phyloP scores from a whole-genome alignment of 2,888 invertebrate species.

The Philereme vetulata region DNA sequence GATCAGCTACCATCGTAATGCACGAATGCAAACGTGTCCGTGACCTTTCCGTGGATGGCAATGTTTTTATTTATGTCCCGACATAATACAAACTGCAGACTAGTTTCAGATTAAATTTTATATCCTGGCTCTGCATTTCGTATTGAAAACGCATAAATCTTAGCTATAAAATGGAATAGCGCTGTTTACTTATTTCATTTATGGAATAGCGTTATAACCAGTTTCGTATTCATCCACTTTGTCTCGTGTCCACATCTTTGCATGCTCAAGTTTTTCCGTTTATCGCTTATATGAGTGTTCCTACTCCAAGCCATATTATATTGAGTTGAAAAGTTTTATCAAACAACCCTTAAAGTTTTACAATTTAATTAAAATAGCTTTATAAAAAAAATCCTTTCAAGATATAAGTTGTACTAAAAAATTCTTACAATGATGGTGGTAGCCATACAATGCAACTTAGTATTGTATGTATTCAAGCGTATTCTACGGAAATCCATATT shows the following conservation, averaged over 20 bases:
- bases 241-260: conserved; percentile 30
- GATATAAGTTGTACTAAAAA: conserved; percentile 15
- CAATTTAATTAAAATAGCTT: neutral
- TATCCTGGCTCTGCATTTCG: conserved; percentile 37
- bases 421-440: conserved; percentile 26
- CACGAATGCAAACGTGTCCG: conserved; percentile 41
- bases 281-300: conserved; percentile 23
- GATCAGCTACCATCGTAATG: conserved; percentile 34
- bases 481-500: conserved; percentile 41
- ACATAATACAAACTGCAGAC: conserved; percentile 34
- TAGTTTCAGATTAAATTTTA: conserved; percentile 41
- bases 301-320: neutral
- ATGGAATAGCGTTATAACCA: conserved; percentile 33
- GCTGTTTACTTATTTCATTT: conserved; percentile 45
- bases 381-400: neutral
- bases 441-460: conserved; percentile 23
- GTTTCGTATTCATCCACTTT: conserved; percentile 46
- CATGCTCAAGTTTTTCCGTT: conserved; percentile 37
- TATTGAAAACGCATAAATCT: conserved; percentile 42
- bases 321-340: neutral
- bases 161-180: conserved; percentile 39
- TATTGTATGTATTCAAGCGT: conserved; percentile 27
- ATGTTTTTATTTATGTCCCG: conserved; percentile 37
- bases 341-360: neutral
- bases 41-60: conserved; percentile 29